Evolutionary conservation across 2,797 vertebrate genomes (phyloP), one percentile per base, ranked within the genome.

Genomic region (Octomys mimax): DNA sequence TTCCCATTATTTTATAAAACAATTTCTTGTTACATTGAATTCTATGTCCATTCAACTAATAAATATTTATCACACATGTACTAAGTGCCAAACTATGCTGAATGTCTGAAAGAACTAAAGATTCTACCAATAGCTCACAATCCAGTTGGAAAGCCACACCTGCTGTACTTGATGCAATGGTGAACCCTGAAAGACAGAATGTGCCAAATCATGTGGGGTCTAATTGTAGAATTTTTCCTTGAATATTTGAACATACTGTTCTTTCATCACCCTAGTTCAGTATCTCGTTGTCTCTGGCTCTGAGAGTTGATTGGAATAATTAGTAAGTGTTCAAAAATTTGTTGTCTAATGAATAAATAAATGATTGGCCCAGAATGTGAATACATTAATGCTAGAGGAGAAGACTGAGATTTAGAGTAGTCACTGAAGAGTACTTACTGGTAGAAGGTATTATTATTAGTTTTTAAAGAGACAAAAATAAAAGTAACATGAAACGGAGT

Each of bases 41-140:
- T 36, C 6, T 52, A 3, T 89, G 24, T 22, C 80, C 11, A 80
- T 64, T 70, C 22, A 84, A 12, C 46, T 59, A 96, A 84, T 49
- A 90, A 96, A 64, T 94, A 79, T 64, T 95, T 92, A 81, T 82
- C 19, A 95, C 61, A 66, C 33, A 81, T 62, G 24, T 92, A 52
- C 80, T 92, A 92, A 80, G 33, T 85, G 66, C 21, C 46, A 28
- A 0, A 87, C 36, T 84, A 46, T 62, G 11, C 36, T 87, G 22
- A 54, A 5, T 82, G 10, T 83, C 95, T 42, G 77, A 81, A 96
- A 78, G n/a, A 91, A 94, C 11, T 46, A 57, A 95, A 79, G 22
- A 93, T 70, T 36, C 19, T 61, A 18, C 2, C 59, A 70, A 81
- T 11, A 90, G 22, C 81, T 96, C 93, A 71, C 1, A 84, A 1